Evolutionary conservation across 53 echinoderm and acorn worm genomes (phyloP), one percentile per base, ranked within the genome.

Genomic region (Holothuria leucospilota): DNA sequence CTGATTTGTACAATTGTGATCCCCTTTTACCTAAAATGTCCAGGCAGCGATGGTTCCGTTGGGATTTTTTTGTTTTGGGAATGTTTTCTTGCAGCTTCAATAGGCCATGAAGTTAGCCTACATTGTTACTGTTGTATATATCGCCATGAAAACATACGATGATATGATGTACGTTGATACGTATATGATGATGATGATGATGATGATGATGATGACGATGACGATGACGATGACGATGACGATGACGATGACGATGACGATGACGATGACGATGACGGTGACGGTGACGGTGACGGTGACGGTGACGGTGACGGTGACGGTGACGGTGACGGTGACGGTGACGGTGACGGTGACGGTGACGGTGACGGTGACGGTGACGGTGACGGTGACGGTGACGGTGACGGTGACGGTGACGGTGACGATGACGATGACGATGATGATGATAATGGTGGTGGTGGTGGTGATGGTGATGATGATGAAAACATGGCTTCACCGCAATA

Each of bases 181-280:
- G n/a, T n/a, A n/a, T n/a, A n/a, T n/a, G n/a, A n/a, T n/a, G n/a
- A n/a, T n/a, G n/a, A 59, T 59, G 60, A 59, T 59, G 60, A 59
- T 59, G 60, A 59, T 59, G 60, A 59, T 59, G 60, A 59, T 59
- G 60, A 59, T 59, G 60, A 59, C 20, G 60, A 59, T 59, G 60
- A 59, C 20, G 60, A 59, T 59, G 60, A 59, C 20, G 60, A 59
- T 59, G 60, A 59, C 20, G 60, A 59, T 59, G 60, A 59, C 20
- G 60, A 59, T 59, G 60, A 59, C 20, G 60, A 59, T 59, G 60
- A 59, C 20, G 60, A 59, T 59, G 60, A 59, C 20, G 60, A 59
- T 59, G 60, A 59, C 20, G 60, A 59, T 59, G 60, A 59, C 20
- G 60, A 59, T 59, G 60, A 59, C 20, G 60, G 20, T 59, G 60